phyloP scores from a whole-genome alignment of 2,888 invertebrate species.

The Subacronicta megacephala region DNA sequence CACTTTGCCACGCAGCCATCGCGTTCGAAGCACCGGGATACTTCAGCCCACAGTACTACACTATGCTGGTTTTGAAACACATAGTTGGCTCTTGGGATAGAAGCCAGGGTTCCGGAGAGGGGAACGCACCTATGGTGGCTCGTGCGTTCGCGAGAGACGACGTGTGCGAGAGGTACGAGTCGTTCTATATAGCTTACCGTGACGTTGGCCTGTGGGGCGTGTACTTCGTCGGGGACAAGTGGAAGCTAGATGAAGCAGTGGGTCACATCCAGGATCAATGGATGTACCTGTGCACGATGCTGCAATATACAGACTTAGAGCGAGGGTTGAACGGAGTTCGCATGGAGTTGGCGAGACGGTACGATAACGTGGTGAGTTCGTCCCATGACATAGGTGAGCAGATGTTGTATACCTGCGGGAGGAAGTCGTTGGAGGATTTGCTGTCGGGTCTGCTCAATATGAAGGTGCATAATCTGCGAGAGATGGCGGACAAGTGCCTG shows the following conservation, averaged over 20 bases:
- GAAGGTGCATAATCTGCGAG: slow-evolving; percentile 42
- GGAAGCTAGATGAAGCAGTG: slow-evolving; percentile 76
- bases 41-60: slow-evolving; percentile 68
- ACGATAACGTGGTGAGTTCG: slow-evolving; percentile 66
- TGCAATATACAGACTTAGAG: slow-evolving; percentile 64
- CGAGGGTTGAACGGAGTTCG: slow-evolving; percentile 73
- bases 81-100: slow-evolving; percentile 80
- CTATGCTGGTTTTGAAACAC: slow-evolving; percentile 72
- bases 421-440: slow-evolving; percentile 57
- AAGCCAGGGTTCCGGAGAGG: slow-evolving; percentile 66
- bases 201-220: slow-evolving; percentile 86
- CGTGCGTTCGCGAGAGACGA: slow-evolving; percentile 65
- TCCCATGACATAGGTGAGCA: slow-evolving; percentile 76
- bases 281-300: slow-evolving; percentile 75
- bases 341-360: slow-evolving; percentile 64
- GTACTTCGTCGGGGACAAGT: slow-evolving; percentile 73
- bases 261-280: slow-evolving; percentile 73
- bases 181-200: slow-evolving; percentile 80
- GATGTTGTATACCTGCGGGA: slow-evolving; percentile 67
- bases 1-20: slow-evolving; percentile 79
- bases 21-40: slow-evolving; percentile 84
- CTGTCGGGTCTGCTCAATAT: slow-evolving; percentile 27
- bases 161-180: slow-evolving; percentile 76
- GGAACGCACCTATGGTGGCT: slow-evolving; percentile 69
- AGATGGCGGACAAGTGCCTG: slow-evolving; percentile 66